phyloP scores from a whole-genome alignment of 2,113 vertebrate genomes.

The Ptyas mucosa region DNA sequence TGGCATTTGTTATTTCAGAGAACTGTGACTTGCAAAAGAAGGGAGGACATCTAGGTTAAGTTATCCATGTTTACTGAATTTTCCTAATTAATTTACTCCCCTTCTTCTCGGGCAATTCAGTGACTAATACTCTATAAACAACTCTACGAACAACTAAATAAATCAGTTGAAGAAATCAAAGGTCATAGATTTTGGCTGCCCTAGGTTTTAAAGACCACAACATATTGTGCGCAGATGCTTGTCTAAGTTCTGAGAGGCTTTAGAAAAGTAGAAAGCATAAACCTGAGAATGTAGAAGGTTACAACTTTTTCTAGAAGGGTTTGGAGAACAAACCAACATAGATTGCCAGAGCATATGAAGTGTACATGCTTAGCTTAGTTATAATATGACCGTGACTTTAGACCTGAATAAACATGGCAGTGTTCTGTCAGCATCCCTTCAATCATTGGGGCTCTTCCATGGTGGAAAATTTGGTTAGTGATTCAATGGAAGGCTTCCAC shows the following conservation, averaged over 20 bases:
- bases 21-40: background rate
- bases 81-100: background rate
- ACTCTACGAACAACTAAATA: background rate
- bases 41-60: too few species aligned
- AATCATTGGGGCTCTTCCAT: background rate
- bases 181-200: background rate
- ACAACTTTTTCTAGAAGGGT: background rate
- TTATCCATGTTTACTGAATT: background rate
- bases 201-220: background rate
- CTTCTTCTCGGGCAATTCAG: rapidly evolving
- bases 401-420: background rate
- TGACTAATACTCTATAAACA: background rate
- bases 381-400: background rate
- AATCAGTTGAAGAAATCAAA: background rate
- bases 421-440: background rate
- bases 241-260: background rate
- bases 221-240: background rate
- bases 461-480: background rate
- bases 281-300: background rate
- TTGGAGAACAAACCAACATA: background rate
- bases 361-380: background rate
- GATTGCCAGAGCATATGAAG: background rate
- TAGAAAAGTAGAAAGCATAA: background rate
- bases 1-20: background rate
- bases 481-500: background rate